phyloP scores from a whole-genome alignment of 2,888 invertebrate species.

The Alentia gelatinosa region DNA sequence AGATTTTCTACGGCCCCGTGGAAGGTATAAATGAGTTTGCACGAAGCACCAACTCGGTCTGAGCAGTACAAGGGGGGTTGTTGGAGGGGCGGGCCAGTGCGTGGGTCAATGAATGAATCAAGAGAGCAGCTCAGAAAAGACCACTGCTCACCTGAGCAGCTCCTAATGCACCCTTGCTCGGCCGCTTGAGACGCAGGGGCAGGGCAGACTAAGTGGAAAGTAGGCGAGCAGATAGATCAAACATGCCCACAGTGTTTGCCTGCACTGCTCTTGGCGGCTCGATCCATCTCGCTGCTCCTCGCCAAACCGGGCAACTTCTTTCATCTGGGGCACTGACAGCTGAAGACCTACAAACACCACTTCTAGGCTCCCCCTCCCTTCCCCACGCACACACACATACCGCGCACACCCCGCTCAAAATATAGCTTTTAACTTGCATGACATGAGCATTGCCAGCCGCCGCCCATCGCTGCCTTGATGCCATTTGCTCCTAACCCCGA shows the following conservation, averaged over 20 bases:
- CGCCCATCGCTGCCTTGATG: no score
- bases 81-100: no score
- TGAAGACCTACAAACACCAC: neutral
- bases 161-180: constrained; percentile 8
- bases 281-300: neutral
- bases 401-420: neutral
- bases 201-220: neutral
- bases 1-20: neutral
- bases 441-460: no score
- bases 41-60: neutral
- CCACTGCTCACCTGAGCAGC: constrained; percentile 16
- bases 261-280: neutral
- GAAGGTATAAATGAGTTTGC: constrained; percentile 20
- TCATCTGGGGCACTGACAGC: no score
- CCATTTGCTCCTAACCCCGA: no score
- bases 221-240: constrained; percentile 3
- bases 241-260: no score
- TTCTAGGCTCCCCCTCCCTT: neutral
- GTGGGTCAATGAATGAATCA: constrained; percentile 26
- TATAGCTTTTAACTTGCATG: no score
- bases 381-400: no score
- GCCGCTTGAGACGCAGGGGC: neutral
- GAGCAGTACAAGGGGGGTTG: neutral
- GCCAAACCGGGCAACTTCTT: neutral
- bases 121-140: constrained; percentile 19